Evolutionary conservation across 2,113 vertebrate genomes (phyloP).

Genomic region (Pangasianodon gigas): DNA sequence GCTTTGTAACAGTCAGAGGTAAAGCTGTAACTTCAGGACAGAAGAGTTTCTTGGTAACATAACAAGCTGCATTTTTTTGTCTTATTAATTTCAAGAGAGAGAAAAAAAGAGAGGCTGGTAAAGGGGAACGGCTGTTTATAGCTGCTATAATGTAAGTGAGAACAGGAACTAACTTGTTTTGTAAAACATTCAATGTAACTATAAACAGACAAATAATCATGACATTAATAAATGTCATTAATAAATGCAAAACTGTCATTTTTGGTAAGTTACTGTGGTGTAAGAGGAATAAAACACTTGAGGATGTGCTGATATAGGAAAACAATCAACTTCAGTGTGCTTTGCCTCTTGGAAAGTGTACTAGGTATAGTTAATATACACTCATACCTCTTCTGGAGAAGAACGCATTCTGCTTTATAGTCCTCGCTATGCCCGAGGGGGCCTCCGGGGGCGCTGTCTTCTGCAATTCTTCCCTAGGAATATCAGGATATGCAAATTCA

Average conservation of each 20-base stretch:
- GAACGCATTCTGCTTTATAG: conserved; percentile 74
- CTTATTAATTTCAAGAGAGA: no score
- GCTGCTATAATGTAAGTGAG: no score
- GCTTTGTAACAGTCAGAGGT: no score
- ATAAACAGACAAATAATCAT: background rate
- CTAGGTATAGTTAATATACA: background rate
- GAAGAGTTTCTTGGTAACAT: no score
- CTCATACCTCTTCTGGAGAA: conserved; percentile 81
- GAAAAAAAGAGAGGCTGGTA: no score
- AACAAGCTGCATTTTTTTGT: no score
- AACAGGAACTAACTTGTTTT: background rate
- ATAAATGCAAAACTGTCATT: background rate
- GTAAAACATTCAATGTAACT: background rate
- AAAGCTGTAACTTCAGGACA: no score
- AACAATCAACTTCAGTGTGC: background rate
- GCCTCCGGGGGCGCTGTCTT: conserved; percentile 84
- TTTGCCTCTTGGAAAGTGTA: background rate
- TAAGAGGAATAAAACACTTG: background rate
- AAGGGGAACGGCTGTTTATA: no score
- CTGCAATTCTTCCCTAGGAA: conserved; percentile 71
- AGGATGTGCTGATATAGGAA: background rate
- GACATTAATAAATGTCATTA: no score
- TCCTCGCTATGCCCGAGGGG: conserved; percentile 79
- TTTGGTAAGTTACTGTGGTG: background rate
- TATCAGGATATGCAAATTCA: background rate